phyloP scores from a whole-genome alignment of 2,888 invertebrate species.

The Sceliomorpha sp. region DNA sequence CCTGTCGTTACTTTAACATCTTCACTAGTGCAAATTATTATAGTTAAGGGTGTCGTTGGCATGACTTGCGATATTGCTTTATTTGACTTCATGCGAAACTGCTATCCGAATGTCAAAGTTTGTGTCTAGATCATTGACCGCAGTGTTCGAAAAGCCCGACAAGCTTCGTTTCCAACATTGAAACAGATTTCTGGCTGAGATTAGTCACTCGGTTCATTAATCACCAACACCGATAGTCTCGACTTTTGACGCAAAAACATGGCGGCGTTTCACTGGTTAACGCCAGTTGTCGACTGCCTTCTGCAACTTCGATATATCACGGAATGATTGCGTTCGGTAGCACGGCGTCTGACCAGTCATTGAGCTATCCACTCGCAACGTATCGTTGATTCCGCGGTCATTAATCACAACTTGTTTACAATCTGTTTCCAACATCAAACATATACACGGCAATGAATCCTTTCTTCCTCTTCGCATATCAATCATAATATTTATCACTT shows the following conservation, averaged over 20 bases:
- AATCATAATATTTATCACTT: slow-evolving; percentile 32
- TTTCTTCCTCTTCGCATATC: slow-evolving; percentile 28
- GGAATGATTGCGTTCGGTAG: slow-evolving; percentile 52
- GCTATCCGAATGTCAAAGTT: slow-evolving; percentile 36
- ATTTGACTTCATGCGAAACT: slow-evolving; percentile 26
- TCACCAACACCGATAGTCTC: slow-evolving; percentile 55
- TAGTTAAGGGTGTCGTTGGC: slow-evolving; percentile 19
- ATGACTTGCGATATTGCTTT: slow-evolving; percentile 10
- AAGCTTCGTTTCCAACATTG: slow-evolving; percentile 45
- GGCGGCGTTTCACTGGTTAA: slow-evolving; percentile 31
- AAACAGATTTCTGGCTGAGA: slow-evolving; percentile 60
- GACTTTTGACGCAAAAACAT: slow-evolving; percentile 51
- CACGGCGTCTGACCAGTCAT: slow-evolving; percentile 50
- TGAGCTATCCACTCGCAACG: slow-evolving; percentile 47
- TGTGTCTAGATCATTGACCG: slow-evolving; percentile 35
- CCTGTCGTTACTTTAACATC: too few species aligned
- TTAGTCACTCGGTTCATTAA: slow-evolving; percentile 60
- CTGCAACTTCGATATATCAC: slow-evolving; percentile 53
- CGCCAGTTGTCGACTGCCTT: slow-evolving; percentile 45
- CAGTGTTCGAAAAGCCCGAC: slow-evolving; percentile 31
- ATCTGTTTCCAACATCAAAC: slow-evolving; percentile 44
- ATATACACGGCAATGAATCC: slow-evolving; percentile 32
- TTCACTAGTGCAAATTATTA: slow-evolving; percentile 11
- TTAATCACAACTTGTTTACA: slow-evolving; percentile 53
- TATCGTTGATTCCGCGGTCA: slow-evolving; percentile 46